phyloP scores from a whole-genome alignment of 2,797 vertebrate genomes.

The Brachyrhaphis roseni region DNA sequence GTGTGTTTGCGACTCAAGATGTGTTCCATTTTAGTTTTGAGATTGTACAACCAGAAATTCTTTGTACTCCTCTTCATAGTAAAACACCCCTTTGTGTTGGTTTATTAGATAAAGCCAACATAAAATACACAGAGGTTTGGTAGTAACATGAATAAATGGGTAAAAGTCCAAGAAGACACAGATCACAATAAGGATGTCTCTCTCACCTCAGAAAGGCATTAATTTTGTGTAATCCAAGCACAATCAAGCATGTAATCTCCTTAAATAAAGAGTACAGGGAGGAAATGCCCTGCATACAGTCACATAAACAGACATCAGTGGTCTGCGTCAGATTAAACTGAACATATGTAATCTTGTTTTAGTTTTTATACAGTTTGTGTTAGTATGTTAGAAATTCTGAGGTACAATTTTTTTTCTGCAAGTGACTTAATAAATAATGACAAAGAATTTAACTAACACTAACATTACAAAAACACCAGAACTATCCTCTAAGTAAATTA shows the following conservation, averaged over 20 bases:
- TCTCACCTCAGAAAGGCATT: conserved; percentile 51
- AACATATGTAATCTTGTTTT: conserved; percentile 42
- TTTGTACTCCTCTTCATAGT: neutral
- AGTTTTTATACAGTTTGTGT: conserved; percentile 14
- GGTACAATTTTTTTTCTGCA: neutral
- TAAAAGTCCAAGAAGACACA: neutral
- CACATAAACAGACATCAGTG: conserved; percentile 35
- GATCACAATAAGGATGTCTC: neutral
- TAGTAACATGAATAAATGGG: neutral
- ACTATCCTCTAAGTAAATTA: neutral
- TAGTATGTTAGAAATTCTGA: neutral
- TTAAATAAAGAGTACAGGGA: conserved; percentile 50
- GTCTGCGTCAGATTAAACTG: conserved; percentile 57
- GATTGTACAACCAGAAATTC: neutral
- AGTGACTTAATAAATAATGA: neutral
- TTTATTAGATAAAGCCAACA: neutral
- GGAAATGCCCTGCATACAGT: conserved; percentile 5
- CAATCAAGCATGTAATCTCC: conserved; percentile 74
- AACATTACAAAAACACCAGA: neutral
- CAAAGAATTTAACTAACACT: neutral
- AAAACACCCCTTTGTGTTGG: neutral
- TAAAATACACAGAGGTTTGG: neutral
- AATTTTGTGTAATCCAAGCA: conserved; percentile 75
- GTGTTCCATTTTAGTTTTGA: conserved; percentile 24
- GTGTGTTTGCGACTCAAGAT: conserved; percentile 16